phyloP scores from a whole-genome alignment of 92 coral and sea anemone species.

The Porites rus region DNA sequence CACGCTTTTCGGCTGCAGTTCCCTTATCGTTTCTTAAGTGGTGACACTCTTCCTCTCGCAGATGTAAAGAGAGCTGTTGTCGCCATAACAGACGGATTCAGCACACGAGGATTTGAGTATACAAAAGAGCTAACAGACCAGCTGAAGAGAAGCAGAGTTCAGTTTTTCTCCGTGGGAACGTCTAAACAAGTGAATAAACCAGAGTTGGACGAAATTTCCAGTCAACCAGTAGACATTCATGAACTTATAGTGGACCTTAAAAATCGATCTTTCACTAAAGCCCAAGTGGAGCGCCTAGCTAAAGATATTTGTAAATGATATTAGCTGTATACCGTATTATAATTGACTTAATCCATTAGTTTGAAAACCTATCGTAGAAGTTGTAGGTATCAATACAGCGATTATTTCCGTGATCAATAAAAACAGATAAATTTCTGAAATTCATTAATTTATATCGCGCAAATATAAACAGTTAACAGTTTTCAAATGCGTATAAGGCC shows the following conservation, averaged over 20 bases:
- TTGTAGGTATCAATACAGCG: too few relatives aligned
- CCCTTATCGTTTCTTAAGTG: too few relatives aligned
- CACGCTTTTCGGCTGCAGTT: not conserved
- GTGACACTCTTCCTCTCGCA: not conserved
- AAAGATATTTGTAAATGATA: constrained; percentile 8
- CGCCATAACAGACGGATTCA: constrained; percentile 35
- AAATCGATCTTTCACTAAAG: not conserved
- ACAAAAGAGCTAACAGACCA: constrained; percentile 13
- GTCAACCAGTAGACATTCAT: constrained; percentile 1
- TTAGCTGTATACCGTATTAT: not conserved
- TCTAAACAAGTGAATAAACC: constrained; percentile 9
- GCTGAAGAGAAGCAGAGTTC: not conserved
- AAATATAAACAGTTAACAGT: too few relatives aligned
- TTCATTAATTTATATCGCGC: too few relatives aligned
- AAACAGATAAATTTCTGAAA: too few relatives aligned
- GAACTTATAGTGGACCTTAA: not conserved
- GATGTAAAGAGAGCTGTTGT: constrained; percentile 28
- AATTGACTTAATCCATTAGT: too few relatives aligned
- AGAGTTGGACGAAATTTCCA: constrained; percentile 10
- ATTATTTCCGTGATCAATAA: too few relatives aligned
- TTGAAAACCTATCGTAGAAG: too few relatives aligned
- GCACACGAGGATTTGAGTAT: constrained; percentile 24
- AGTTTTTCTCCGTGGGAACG: constrained; percentile 25
- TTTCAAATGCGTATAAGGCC: too few relatives aligned
- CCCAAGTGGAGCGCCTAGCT: constrained; percentile 1